Percentiles rank a stretch among this genome's conserved stretches.
phyloP scores from a whole-genome alignment of 2,113 vertebrate genomes.

The Leptosomus discolor region DNA sequence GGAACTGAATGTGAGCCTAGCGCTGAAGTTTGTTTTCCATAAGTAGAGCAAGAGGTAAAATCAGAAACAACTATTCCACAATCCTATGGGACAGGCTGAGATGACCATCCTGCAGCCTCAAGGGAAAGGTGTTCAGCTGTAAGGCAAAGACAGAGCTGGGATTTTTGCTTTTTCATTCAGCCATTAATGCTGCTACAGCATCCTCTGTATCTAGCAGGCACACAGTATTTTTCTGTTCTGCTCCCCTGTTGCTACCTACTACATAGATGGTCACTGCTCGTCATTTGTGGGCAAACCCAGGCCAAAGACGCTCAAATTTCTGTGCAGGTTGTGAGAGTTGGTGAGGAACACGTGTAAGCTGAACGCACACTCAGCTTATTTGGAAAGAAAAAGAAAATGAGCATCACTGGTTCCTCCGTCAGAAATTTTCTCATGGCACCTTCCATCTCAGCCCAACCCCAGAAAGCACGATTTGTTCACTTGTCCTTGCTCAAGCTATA shows the following conservation, averaged over 20 bases:
- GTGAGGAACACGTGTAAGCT: fast-evolving
- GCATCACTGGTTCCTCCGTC: fast-evolving
- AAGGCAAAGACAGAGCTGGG: neutral
- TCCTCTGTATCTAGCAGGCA: neutral
- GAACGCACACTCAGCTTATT: neutral
- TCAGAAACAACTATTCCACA: neutral
- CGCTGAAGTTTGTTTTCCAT: conserved; percentile 4
- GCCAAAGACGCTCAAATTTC: neutral
- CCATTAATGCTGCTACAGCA: neutral
- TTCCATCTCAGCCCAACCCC: neutral
- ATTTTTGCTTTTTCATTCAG: neutral
- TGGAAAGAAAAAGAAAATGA: fast-evolving
- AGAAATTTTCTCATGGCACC: neutral
- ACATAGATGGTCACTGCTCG: neutral
- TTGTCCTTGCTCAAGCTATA: neutral
- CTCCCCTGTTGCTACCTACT: neutral
- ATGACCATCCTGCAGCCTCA: neutral
- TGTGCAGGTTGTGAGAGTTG: neutral
- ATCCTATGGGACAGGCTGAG: neutral
- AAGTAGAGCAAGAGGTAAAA: neutral
- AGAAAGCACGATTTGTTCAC: neutral
- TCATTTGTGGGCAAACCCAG: neutral
- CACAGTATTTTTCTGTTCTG: neutral
- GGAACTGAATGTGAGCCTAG: neutral
- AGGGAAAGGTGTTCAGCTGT: neutral